Evolutionary conservation across 1,140 invertebrate genomes (phyloP), one percentile per base, ranked within the genome.

Genomic region (Drosophila virilis): DNA sequence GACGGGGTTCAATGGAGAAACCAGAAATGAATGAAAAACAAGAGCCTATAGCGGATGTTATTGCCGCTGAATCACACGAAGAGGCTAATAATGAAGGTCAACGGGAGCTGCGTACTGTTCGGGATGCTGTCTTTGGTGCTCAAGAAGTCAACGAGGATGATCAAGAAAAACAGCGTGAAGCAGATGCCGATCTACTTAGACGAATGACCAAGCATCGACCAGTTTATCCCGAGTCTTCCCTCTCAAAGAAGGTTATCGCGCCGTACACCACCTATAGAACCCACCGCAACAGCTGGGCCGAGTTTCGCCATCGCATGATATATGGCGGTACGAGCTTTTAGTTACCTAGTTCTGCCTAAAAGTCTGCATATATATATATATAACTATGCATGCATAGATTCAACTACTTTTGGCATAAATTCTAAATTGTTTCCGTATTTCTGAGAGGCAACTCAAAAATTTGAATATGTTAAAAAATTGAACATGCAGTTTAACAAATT

Each of bases 281-380:
- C 1, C 84, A 89, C 40, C 65, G 84, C 8, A 75, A 22, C 7
- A 69, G 70, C 7, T 89, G 84, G 84, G 84, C 80, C 0, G 80
- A 77, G 28, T 89, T 89, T 55, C 74, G 84, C 0, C 80, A 80
- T 54, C 35, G 58, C 3, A 66, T 89, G 77, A 67, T 89, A 13
- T 89, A 75, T 13, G 84, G 84, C 1, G 52, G 54, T 8, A 42
- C 28, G 8, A 15, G 22, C 1, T 72, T 54, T 37, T 83, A 72
- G 13, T n/a, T 28, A 66, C 15, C 1, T 12, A 9, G 2, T 22
- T 46, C 7, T 46, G 9, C 15, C 15, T 13, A 15, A 35, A 35
- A 28, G 22, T 28, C 22, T 52, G 6, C n/a, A 35, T n/a, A 52
- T 45, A 45, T 28, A 28, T 28, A 28, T 28, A 28, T 28, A 28